phyloP scores from a whole-genome alignment of 2,113 vertebrate genomes.

The Sula dactylatra region DNA sequence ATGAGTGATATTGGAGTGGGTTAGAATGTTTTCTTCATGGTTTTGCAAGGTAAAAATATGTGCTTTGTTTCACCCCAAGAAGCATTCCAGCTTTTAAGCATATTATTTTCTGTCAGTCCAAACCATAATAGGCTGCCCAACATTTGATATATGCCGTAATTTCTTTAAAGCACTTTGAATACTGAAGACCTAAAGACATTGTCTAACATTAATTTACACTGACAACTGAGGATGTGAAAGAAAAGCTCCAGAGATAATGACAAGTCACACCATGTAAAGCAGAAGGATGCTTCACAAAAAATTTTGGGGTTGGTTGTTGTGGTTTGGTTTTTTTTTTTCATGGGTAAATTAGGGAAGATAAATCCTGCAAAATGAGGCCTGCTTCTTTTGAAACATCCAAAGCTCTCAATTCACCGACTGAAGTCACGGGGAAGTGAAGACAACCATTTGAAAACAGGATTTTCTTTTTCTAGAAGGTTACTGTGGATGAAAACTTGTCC shows the following conservation, averaged over 20 bases:
- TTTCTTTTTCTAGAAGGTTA: not conserved
- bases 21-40: not conserved
- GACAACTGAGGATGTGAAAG: not conserved
- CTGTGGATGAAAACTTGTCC: not conserved
- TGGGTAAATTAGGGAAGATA: not conserved
- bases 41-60: not conserved
- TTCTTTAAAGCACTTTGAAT: not conserved
- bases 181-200: not conserved
- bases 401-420: not conserved
- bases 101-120: not conserved
- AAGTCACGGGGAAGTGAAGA: not conserved
- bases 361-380: not conserved
- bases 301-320: not conserved
- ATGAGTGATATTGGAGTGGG: not conserved
- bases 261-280: not conserved
- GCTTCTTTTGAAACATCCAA: not conserved
- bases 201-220: not conserved
- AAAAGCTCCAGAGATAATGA: not conserved
- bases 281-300: not conserved
- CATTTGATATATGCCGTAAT: not conserved
- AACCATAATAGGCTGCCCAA: not conserved
- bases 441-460: not conserved
- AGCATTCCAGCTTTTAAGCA: not conserved
- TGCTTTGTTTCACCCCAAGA: not conserved
- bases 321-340: not conserved